Evolutionary conservation across 2,113 vertebrate species (phyloP), one percentile per base, ranked within the genome.

Genomic region (Ameiurus melas): DNA sequence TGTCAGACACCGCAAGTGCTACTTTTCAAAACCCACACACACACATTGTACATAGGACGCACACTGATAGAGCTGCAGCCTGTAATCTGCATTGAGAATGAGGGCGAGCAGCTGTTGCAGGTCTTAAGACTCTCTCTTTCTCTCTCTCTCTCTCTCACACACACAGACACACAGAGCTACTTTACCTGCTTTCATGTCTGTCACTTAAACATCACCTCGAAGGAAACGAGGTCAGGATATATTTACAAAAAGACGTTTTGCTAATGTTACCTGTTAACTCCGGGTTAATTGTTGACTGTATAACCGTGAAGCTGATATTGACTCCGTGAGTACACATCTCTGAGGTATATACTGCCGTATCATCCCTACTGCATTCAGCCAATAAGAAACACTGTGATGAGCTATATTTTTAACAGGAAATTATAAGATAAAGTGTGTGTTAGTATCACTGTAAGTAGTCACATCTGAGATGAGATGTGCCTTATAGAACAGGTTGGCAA

Each of bases 21-120:
- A 91, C 85, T 68, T 43, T 19, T 78, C 89, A 80, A 70, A 53
- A 30, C 51, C n/a, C 66, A 58, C 51, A n/a, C 43, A 89, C 80
- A 66, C 85, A 84, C 47, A 55, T 9, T 30, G 3, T 58, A 19
- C 79, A 39, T 20, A 60, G 33, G 13, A 43, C 53, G 14, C 66
- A 58, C 51, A 80, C 62, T 73, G 30, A 85, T 80, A 30, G 51
- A 78, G 89, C 78, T 47, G 58, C 58, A 83, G 27, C 53, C 83
- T 89, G 86, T 89, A 79, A 91, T 89, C 84, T 90, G 88, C 86
- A 88, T 83, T 79, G 84, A 30, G 87, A 89, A 89, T 84, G 39
- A 88, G 83, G 68, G 55, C 60, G 78, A 87, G 70, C 86, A 90
- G 85, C 89, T 90, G 86, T 71, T 86, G n/a, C 33, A 82, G 57